Evolutionary conservation across 2,797 vertebrate species (phyloP).

Genomic region (Acanthurus tractus): DNA sequence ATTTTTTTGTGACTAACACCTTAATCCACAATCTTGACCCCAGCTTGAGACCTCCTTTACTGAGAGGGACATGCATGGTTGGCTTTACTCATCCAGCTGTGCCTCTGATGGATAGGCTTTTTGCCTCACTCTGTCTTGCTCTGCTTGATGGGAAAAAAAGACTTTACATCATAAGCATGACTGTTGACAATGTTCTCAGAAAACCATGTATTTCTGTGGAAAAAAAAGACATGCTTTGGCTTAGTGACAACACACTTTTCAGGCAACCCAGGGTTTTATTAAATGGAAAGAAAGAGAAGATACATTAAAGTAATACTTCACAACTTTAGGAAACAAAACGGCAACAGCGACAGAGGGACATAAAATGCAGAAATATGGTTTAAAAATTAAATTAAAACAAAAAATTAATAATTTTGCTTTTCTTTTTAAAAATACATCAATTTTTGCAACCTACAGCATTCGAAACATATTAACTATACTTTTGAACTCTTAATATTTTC

Average conservation of each 20-base stretch:
- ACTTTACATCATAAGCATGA: not conserved
- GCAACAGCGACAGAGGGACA: not conserved
- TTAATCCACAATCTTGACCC: conserved; percentile 46
- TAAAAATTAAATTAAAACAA: not conserved
- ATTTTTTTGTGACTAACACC: conserved; percentile 45
- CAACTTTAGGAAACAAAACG: not conserved
- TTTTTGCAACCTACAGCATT: conserved; percentile 2
- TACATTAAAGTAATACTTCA: not conserved
- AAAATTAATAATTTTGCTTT: not conserved
- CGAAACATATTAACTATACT: conserved; percentile 3
- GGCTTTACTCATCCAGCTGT: conserved; percentile 41
- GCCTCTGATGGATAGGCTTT: conserved; percentile 28
- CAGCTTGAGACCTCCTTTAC: conserved; percentile 34
- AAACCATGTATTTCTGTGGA: conserved; percentile 2
- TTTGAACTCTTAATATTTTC: conserved; percentile 22
- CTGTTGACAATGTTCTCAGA: conserved; percentile 6
- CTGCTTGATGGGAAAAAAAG: conserved; percentile 8
- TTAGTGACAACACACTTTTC: not conserved
- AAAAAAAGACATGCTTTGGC: not conserved
- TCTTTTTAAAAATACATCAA: not conserved
- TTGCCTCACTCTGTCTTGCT: conserved; percentile 26
- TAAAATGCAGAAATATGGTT: not conserved
- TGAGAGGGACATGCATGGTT: conserved; percentile 54
- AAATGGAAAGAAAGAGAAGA: not conserved
- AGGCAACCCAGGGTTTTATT: not conserved